Evolutionary conservation across 2,888 invertebrate species (phyloP).

Genomic region (Eupithecia insigniata): DNA sequence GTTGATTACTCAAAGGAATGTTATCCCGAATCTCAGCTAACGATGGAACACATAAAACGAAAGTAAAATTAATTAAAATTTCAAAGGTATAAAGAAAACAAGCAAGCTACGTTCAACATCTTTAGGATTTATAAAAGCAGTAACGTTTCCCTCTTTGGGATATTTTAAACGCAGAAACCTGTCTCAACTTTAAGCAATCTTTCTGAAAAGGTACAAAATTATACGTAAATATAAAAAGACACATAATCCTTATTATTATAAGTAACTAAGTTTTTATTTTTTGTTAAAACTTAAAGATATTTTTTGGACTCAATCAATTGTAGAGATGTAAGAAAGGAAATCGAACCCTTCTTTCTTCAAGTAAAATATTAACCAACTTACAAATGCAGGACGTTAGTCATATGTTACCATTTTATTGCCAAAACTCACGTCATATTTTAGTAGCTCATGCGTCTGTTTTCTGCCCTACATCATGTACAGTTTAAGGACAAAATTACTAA

Average conservation of each 20-base stretch:
- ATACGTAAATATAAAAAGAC: not conserved
- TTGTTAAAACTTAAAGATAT: too few species aligned
- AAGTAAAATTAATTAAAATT: not conserved
- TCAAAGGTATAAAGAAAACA: not conserved
- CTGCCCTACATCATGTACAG: not conserved
- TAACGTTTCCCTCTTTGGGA: not conserved
- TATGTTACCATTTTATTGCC: constrained; percentile 38
- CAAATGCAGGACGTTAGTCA: constrained; percentile 4
- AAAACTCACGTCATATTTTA: constrained; percentile 2
- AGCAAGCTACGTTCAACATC: not conserved
- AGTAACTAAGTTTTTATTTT: too few species aligned
- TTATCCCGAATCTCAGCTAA: not conserved
- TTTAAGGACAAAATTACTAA: not conserved
- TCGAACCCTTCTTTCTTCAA: not conserved
- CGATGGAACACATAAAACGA: not conserved
- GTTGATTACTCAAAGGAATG: constrained; percentile 10
- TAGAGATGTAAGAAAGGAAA: not conserved
- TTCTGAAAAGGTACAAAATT: not conserved
- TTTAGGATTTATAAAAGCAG: not conserved
- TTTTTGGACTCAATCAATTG: not conserved
- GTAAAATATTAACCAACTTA: constrained; percentile 2
- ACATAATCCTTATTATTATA: too few species aligned
- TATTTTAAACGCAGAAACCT: not conserved
- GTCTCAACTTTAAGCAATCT: not conserved
- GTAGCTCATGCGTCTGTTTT: not conserved